Evolutionary conservation across 2,888 invertebrate species (phyloP), one percentile per base, ranked within the genome.

Genomic region (Polyploca ridens): DNA sequence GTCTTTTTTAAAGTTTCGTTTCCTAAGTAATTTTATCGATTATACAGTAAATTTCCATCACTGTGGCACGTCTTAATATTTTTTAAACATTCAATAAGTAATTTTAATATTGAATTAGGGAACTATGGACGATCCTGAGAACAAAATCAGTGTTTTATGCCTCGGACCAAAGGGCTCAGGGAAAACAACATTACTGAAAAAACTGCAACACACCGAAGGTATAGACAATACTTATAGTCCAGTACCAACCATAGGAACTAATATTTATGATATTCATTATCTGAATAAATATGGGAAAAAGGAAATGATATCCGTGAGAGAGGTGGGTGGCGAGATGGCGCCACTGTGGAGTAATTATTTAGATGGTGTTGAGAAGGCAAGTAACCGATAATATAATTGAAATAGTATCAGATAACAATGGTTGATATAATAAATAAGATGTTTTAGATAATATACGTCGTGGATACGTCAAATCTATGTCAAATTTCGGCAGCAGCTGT

Each of bases 401-500:
- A n/a, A n/a, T n/a, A 46, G 46, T 7, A n/a, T 6, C n/a, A 46
- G 10, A 14, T 10, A 49, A 49, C 16, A 7, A 16, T 49, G 1
- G 6, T 6, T 35, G 13, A 41, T 38, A 38, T 4, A 13, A 41
- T 41, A 13, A 54, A 10, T 19, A 10, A 14, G 4, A 54, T 8
- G 4, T 82, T 79, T 6, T 80, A 93, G 94, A 94, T 98, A 1
- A 95, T 98, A 69, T 98, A 96, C 79, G 97, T 97, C 0, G 96
- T 98, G 19, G 98, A 98, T 81, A 96, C 97, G 0, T 97, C 97
- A 13, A 97, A 98, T 90, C 91, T 98, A 57, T 98, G 98, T 77
- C 97, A 97, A 90, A 97, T 98, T 79, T 97, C 97, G 1, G 97
- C 97, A 1, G 97, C 97, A 14, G 97, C 97, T 33, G 97, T 98